Percentiles rank a stretch among this genome's conserved stretches.
Conservation (phyloP, 2,113 vertebrate genomes). For the Mormyrus iriodes region DNA sequence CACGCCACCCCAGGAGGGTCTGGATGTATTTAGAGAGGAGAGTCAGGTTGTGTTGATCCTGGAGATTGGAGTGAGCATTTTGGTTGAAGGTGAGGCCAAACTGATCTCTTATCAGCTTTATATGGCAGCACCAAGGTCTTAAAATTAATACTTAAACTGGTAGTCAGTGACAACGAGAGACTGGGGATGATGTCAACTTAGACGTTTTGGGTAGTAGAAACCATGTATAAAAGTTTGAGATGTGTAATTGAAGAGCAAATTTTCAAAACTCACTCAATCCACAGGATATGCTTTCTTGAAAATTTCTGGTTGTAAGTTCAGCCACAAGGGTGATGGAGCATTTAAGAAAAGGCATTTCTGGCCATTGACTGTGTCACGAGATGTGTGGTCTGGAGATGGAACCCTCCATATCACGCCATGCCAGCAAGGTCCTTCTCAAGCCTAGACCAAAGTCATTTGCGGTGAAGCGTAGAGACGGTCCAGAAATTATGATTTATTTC, state of each 20-base stretch:
- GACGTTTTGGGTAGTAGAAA: not conserved
- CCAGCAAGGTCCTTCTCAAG: not conserved
- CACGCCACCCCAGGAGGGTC: not conserved
- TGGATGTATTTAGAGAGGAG: not conserved
- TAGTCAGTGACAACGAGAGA: not conserved
- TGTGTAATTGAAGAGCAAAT: not conserved
- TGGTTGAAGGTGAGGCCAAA: not conserved
- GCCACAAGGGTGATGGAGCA: not conserved
- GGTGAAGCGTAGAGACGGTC: not conserved
- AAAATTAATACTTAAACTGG: not conserved
- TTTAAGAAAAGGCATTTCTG: not conserved
- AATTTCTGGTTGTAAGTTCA: too few relatives aligned
- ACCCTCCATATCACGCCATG: not conserved
- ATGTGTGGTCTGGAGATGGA: not conserved
- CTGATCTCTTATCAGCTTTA: not conserved
- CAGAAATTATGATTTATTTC: slow-evolving; percentile 6
- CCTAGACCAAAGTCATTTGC: not conserved
- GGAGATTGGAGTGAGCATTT: not conserved
- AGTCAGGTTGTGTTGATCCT: not conserved
- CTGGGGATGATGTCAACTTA: not conserved
- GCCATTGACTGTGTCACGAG: not conserved
- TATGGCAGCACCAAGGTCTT: not conserved
- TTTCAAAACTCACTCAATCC: not conserved
- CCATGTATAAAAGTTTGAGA: not conserved
- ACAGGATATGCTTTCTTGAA: not conserved